Evolutionary conservation across 2,113 vertebrate species (phyloP).

Genomic region (Hylia prasina): DNA sequence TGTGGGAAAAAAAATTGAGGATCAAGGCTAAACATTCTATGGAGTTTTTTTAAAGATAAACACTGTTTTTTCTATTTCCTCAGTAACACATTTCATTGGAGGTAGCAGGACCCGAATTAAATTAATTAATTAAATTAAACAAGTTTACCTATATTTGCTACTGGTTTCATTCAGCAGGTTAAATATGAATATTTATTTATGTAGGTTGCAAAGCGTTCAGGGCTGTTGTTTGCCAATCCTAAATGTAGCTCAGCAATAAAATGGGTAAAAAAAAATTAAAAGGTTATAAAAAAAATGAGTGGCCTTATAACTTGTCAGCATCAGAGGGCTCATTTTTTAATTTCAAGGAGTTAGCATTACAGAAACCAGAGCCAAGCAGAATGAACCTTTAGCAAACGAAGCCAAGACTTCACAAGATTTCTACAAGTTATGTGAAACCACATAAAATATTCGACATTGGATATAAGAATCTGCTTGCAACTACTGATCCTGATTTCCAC

Average conservation of each 20-base stretch:
- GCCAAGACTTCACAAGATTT: background rate
- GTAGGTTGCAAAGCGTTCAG: background rate
- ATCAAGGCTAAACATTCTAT: background rate
- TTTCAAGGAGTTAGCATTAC: background rate
- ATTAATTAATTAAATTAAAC: background rate
- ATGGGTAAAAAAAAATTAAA: background rate
- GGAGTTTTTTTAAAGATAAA: background rate
- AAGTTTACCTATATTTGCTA: background rate
- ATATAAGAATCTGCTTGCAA: background rate
- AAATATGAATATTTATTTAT: background rate
- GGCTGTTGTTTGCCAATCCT: background rate
- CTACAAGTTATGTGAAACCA: background rate
- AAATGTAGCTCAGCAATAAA: background rate
- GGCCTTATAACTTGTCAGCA: background rate
- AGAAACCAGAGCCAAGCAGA: slow-evolving; percentile 19
- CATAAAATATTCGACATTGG: background rate
- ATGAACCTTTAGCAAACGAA: slow-evolving; percentile 34
- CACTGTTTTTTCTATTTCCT: background rate
- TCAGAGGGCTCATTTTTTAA: background rate
- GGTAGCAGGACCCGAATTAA: background rate
- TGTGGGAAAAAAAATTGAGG: background rate
- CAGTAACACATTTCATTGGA: background rate
- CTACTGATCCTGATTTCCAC: background rate
- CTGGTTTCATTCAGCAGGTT: background rate
- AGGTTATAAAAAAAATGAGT: background rate